Conservation (phyloP, 2,888 invertebrate species). For the Osmoderma eremita region DNA sequence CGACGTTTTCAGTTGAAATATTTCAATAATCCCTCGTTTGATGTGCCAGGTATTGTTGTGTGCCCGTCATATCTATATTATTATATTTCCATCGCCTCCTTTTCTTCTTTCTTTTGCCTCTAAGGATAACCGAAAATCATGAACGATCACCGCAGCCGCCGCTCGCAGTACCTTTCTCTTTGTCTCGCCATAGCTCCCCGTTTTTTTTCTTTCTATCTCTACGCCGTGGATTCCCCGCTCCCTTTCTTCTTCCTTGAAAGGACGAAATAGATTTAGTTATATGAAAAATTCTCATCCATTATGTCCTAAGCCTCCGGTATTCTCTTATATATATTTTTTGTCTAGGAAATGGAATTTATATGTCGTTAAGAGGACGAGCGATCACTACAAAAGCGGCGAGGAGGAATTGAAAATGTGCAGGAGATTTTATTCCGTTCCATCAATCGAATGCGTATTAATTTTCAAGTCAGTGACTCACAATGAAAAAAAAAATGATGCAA, state of each 20-base stretch:
- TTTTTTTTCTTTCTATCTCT: constrained; percentile 10
- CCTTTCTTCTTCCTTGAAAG: constrained; percentile 30
- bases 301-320: constrained; percentile 36
- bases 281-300: constrained; percentile 42
- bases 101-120: constrained; percentile 17
- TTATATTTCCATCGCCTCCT: constrained; percentile 26
- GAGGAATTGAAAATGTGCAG: constrained; percentile 22
- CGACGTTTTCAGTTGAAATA: constrained; percentile 30
- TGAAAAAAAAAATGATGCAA: too few relatives aligned
- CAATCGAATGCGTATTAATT: constrained; percentile 18
- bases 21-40: constrained; percentile 38
- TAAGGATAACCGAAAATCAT: constrained; percentile 28
- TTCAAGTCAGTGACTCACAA: constrained; percentile 3
- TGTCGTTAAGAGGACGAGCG: constrained; percentile 29
- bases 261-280: constrained; percentile 38
- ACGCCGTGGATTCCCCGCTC: constrained; percentile 21
- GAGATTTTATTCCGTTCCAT: constrained; percentile 28
- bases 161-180: constrained; percentile 10
- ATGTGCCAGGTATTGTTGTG: constrained; percentile 36
- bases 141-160: constrained; percentile 24
- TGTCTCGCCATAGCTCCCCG: neutral
- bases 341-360: constrained; percentile 28
- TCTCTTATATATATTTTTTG: constrained; percentile 36
- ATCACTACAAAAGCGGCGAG: constrained; percentile 12
- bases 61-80: constrained; percentile 36